Evolutionary conservation across 2,113 vertebrate species (phyloP), one percentile per base, ranked within the genome.

Genomic region (Siniperca knerii): DNA sequence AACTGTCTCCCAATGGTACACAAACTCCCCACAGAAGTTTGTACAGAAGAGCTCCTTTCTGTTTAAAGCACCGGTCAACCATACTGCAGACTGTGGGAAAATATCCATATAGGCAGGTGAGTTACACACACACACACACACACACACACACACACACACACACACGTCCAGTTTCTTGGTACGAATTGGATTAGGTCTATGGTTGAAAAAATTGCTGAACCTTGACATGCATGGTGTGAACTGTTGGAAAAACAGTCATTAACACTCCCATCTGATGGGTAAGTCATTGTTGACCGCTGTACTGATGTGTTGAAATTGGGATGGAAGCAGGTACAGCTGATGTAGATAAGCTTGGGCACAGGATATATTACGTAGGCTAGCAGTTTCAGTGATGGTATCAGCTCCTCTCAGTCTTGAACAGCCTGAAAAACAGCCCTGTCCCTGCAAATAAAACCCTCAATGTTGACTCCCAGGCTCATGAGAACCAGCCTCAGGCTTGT

Each of bases 351-450:
- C 77, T n/a, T 20, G 21, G 29, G 21, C 9, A 42, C 44, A 75
- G 69, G 33, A 58, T 82, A 54, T 50, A 76, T 88, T 79, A 82
- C 67, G 57, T 37, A 80, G 61, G 67, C 33, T 25, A 69, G 82
- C 42, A 61, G 73, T 89, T 87, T 87, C 74, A 82, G 58, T 79
- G 95, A 96, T 94, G 75, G 3, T 91, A 96, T 96, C 95, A 81
- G 86, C 75, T 77, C 62, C 33, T 69, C 35, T 71, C 33, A 46
- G 37, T 68, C 77, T 65, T 78, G 58, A 90, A 62, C 64, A 61
- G 66, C 65, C 74, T 52, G 77, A 85, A 86, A 92, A 92, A 84
- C 57, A 25, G 55, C 81, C 23, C 68, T 52, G 75, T 72, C 64
- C 58, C 58, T 70, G 81, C 74, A 75, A 81, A 86, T 68, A 66